phyloP scores from a whole-genome alignment of 2,888 invertebrate species.

The Pogonocherus hispidulus region DNA sequence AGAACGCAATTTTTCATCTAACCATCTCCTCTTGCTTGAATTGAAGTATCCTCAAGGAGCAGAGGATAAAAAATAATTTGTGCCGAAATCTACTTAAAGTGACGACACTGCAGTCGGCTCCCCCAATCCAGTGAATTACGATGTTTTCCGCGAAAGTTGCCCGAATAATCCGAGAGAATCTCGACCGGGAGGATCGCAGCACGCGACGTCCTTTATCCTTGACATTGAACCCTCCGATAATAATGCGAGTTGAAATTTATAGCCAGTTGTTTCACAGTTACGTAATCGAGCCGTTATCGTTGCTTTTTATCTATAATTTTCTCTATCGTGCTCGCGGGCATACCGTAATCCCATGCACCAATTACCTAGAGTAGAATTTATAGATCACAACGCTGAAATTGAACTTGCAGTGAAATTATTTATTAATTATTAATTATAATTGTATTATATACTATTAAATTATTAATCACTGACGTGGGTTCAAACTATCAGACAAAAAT shows the following conservation, averaged over 20 bases:
- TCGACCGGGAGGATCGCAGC: constrained; percentile 18
- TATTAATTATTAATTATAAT: no score
- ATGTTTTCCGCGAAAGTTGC: constrained; percentile 30
- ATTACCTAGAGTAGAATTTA: constrained; percentile 24
- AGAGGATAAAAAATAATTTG: not conserved
- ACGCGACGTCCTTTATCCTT: constrained; percentile 33
- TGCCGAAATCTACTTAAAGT: not conserved
- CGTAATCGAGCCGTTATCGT: constrained; percentile 35
- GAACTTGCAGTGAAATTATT: constrained; percentile 8
- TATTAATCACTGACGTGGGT: no score
- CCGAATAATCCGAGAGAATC: not conserved
- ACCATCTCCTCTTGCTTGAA: no score
- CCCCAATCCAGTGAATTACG: constrained; percentile 25
- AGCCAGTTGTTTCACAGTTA: constrained; percentile 32
- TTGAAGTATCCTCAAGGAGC: no score
- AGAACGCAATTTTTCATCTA: no score
- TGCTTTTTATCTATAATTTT: constrained; percentile 33
- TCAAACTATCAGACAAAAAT: no score
- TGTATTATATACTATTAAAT: no score
- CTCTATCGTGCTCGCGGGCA: constrained; percentile 29
- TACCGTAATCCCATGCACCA: constrained; percentile 29
- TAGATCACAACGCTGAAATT: constrained; percentile 9
- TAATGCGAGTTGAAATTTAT: constrained; percentile 31
- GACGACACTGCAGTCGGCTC: constrained; percentile 10
- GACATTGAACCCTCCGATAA: constrained; percentile 31